Conservation (phyloP, 2,888 invertebrate genomes). For the Phymatocera aterrima region DNA sequence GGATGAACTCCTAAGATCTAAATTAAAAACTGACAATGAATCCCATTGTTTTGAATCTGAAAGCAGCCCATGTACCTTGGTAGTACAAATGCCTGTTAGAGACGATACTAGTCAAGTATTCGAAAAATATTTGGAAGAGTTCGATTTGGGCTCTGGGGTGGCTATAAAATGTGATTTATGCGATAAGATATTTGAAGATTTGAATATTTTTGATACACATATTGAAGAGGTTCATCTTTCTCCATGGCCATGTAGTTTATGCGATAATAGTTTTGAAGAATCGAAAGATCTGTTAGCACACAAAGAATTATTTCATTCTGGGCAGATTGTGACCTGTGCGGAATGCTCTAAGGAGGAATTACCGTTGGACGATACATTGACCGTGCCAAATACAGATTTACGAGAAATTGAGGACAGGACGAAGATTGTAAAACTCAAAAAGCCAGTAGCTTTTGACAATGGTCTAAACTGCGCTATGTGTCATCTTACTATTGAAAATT, state of each 20-base stretch:
- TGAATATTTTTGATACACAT: constrained; percentile 56
- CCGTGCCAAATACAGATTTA: neutral
- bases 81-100: neutral
- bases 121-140: constrained; percentile 37
- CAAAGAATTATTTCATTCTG: constrained; percentile 51
- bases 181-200: constrained; percentile 53
- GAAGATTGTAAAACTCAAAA: neutral
- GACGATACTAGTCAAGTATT: constrained; percentile 12
- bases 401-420: neutral
- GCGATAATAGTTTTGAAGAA: constrained; percentile 52
- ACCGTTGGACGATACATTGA: neutral
- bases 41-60: neutral
- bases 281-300: constrained; percentile 53
- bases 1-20: constrained; percentile 53
- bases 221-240: constrained; percentile 53
- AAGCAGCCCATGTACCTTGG: neutral
- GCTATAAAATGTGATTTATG: constrained; percentile 59
- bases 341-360: constrained; percentile 31
- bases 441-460: neutral
- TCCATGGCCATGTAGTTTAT: constrained; percentile 54
- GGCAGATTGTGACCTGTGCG: constrained; percentile 48
- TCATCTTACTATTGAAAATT: constrained; percentile 54
- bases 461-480: constrained; percentile 50
- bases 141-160: constrained; percentile 45
- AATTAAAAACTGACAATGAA: constrained; percentile 40